A percentile compares a stretch with the other conserved stretches of the same genome.
Conservation (phyloP, 1,140 invertebrate genomes). For the Drosophila arawakana region DNA sequence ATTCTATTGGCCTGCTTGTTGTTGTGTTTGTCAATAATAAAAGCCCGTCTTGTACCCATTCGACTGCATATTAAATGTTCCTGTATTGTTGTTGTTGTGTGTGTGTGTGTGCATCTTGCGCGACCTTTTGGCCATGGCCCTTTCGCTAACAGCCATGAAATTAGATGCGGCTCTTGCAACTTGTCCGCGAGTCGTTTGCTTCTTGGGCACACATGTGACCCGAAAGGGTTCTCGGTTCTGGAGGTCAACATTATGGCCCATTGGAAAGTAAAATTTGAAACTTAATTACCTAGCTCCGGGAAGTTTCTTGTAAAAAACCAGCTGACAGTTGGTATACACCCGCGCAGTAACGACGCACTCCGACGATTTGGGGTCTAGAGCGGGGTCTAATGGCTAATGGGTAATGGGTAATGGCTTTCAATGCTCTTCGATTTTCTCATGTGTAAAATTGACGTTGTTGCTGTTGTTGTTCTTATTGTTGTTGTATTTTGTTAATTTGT, state of each 20-base stretch:
- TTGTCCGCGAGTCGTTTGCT: conserved; percentile 31
- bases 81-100: conserved; percentile 44
- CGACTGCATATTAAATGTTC: conserved; percentile 68
- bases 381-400: conserved; percentile 26
- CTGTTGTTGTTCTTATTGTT: background rate
- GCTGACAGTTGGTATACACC: conserved; percentile 78
- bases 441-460: conserved; percentile 68
- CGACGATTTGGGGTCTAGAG: conserved; percentile 8
- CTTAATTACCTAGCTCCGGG: conserved; percentile 74
- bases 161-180: conserved; percentile 65
- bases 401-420: conserved; percentile 67
- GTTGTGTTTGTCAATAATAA: conserved; percentile 71
- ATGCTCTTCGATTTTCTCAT: conserved; percentile 80
- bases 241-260: conserved; percentile 66
- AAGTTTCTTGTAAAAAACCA: conserved; percentile 71
- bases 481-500: conserved; percentile 72
- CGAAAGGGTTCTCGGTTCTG: conserved; percentile 62
- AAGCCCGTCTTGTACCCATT: conserved; percentile 44
- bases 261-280: conserved; percentile 74
- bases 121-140: conserved; percentile 74
- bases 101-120: conserved; percentile 60
- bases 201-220: conserved; percentile 61
- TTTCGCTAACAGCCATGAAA: conserved; percentile 79
- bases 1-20: conserved; percentile 41
- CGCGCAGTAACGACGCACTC: conserved; percentile 61